phyloP scores from a whole-genome alignment of 2,113 vertebrate genomes.

The Eolophus roseicapilla region DNA sequence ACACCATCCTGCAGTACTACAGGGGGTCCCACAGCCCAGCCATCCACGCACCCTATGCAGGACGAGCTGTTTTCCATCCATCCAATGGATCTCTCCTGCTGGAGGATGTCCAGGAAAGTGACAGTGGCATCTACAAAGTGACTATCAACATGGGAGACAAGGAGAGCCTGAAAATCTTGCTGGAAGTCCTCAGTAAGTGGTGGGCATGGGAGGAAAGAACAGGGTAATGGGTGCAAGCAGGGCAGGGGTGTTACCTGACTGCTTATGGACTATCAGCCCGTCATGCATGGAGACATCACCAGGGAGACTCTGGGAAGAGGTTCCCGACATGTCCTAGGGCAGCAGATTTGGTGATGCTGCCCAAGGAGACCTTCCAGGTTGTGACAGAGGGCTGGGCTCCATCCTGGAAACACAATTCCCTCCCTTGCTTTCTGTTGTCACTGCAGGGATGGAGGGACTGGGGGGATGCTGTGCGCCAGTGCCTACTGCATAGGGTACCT shows the following conservation, averaged over 20 bases:
- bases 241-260: accelerated
- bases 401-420: background rate
- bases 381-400: background rate
- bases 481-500: background rate
- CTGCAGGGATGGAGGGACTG: background rate
- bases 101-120: background rate
- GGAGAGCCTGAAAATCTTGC: background rate
- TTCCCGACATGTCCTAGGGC: background rate
- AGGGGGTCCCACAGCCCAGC: accelerated
- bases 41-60: accelerated
- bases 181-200: conserved; percentile 50
- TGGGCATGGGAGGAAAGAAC: background rate
- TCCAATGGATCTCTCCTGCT: conserved; percentile 8
- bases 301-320: background rate
- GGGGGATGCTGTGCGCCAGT: background rate
- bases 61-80: background rate
- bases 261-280: accelerated
- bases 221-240: accelerated
- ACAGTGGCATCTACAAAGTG: conserved; percentile 44
- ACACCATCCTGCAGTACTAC: background rate
- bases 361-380: background rate
- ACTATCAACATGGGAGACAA: accelerated
- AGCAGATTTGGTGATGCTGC: background rate
- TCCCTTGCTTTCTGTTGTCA: background rate
- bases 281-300: background rate